These are phyloP conservation scores for Palythoa caribaeorum DNA, from an alignment of 92 coral and sea anemone genomes.

Conservation along the genomic window DNA sequence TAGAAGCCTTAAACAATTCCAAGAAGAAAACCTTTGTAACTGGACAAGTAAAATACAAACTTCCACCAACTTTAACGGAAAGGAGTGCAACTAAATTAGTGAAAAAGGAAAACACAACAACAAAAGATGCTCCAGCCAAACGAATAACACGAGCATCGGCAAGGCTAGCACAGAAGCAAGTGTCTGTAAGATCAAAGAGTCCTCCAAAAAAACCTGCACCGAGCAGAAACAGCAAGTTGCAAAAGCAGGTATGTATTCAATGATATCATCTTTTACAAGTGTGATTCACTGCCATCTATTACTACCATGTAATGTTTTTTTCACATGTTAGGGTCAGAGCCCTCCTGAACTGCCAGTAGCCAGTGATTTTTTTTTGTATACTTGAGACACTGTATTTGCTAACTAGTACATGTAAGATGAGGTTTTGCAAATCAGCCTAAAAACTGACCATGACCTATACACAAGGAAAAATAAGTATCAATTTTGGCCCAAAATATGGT, in stretches of 20 bases:
- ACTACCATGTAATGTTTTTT: no score
- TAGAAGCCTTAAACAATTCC: slow-evolving; percentile 54
- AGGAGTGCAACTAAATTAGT: slow-evolving; percentile 47
- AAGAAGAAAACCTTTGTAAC: slow-evolving; percentile 81
- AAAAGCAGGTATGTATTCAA: slow-evolving; percentile 4
- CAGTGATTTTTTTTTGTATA: no score
- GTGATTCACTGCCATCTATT: no score
- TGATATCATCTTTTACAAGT: no score
- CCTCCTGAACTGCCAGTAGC: no score
- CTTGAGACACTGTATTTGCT: no score
- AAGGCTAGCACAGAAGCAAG: slow-evolving; percentile 62
- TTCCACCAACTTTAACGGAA: slow-evolving; percentile 17
- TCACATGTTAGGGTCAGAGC: no score
- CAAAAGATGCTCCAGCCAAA: slow-evolving; percentile 37
- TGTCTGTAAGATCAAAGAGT: slow-evolving; percentile 34
- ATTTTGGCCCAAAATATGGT: no score
- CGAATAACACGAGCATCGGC: slow-evolving; percentile 73
- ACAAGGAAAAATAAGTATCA: no score
- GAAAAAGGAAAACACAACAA: slow-evolving; percentile 2
- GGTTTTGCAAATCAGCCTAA: no score
- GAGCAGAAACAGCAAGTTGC: background rate
- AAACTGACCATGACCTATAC: no score
- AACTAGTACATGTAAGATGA: no score
- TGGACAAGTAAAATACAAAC: slow-evolving; percentile 71
- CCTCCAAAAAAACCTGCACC: slow-evolving; percentile 41